Evolutionary conservation across 2,113 vertebrate species (phyloP).

Genomic region (Hippocampus comes): DNA sequence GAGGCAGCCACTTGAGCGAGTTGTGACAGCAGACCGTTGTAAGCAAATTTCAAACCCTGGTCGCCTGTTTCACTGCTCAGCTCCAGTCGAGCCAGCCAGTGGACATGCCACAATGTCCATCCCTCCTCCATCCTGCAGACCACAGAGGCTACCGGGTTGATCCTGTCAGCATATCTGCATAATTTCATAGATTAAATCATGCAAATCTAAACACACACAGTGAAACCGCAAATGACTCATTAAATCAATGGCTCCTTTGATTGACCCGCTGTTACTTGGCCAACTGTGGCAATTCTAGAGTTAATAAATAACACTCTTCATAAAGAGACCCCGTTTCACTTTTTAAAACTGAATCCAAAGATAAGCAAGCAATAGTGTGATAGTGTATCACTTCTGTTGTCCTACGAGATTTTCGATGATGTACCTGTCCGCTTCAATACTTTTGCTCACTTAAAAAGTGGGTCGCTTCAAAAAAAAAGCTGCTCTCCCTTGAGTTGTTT

Average conservation of each 20-base stretch:
- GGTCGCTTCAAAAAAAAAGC: too few species aligned
- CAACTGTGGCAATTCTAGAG: background rate
- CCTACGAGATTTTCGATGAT: too few species aligned
- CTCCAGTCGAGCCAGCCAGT: too few species aligned
- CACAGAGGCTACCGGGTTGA: background rate
- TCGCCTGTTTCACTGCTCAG: too few species aligned
- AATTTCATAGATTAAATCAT: background rate
- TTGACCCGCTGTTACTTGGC: background rate
- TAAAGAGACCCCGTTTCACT: background rate
- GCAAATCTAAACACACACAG: background rate
- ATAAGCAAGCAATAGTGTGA: too few species aligned
- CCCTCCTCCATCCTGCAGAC: background rate
- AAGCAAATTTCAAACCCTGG: too few species aligned
- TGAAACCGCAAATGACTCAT: background rate
- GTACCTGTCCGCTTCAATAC: too few species aligned
- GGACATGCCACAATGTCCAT: background rate
- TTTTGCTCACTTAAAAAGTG: too few species aligned
- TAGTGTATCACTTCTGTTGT: too few species aligned
- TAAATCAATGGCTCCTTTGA: background rate
- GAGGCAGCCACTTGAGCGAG: too few species aligned
- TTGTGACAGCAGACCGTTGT: too few species aligned
- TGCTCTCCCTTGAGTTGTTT: too few species aligned
- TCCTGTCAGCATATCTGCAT: background rate
- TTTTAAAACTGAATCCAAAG: background rate
- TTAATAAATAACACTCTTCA: background rate